Percentiles rank a stretch among this genome's conserved stretches.
Conservation (phyloP, 2,797 vertebrate genomes). For the Artibeus jamaicensis region DNA sequence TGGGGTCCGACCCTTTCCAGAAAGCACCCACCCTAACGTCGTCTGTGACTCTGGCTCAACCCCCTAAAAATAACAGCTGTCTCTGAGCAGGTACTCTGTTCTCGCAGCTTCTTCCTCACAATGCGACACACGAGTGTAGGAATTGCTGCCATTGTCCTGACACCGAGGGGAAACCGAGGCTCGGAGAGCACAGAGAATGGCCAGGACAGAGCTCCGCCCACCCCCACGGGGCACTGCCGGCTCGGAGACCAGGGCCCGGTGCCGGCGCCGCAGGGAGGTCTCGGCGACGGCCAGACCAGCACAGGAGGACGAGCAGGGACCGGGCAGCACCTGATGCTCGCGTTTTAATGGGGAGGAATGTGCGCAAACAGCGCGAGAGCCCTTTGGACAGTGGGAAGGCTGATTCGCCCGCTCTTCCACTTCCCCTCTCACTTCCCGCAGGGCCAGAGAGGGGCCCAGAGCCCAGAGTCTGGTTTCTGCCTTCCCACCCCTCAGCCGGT, state of each 20-base stretch:
- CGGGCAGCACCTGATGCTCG: not conserved
- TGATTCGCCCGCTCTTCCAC: not conserved
- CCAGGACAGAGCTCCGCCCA: not conserved
- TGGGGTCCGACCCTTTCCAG: not conserved
- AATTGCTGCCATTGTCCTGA: not conserved
- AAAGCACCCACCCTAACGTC: not conserved
- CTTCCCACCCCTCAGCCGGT: no score
- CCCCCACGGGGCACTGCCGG: no score
- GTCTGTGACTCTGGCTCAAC: not conserved
- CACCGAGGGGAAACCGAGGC: not conserved
- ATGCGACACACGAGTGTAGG: not conserved
- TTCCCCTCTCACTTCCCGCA: not conserved
- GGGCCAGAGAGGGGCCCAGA: not conserved
- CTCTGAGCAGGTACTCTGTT: not conserved
- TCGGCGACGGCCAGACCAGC: not conserved
- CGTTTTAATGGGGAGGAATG: not conserved
- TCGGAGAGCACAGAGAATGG: not conserved
- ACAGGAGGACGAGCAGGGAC: not conserved
- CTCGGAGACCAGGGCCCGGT: not conserved
- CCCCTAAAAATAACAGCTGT: not conserved
- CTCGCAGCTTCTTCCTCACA: not conserved
- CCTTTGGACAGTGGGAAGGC: not conserved
- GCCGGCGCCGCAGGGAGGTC: not conserved
- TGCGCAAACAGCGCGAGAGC: not conserved
- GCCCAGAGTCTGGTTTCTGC: not conserved